Conservation (phyloP, 2,797 vertebrate species). For the Rhabdomys pumilio region DNA sequence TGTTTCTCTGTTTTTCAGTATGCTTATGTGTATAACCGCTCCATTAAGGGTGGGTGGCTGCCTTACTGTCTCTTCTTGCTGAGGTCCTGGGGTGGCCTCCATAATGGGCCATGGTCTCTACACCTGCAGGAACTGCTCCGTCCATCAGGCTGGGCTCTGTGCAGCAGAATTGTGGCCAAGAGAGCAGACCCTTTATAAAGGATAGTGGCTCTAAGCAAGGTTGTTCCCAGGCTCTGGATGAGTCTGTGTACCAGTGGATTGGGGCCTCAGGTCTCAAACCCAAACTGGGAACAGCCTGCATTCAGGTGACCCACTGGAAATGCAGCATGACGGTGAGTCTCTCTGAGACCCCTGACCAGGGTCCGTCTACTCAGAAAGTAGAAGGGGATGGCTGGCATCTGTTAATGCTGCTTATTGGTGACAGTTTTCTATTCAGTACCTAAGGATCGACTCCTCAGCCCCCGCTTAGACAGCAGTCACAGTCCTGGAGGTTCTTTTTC, state of each 20-base stretch:
- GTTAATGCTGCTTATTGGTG: background rate
- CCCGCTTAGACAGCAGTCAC: no score
- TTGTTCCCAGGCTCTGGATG: background rate
- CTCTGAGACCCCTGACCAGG: background rate
- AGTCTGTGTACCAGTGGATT: fast-evolving
- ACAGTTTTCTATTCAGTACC: background rate
- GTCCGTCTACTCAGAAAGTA: background rate
- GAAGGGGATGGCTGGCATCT: background rate
- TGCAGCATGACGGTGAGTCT: no score
- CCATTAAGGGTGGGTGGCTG: background rate
- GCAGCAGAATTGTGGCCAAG: background rate
- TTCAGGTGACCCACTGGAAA: background rate
- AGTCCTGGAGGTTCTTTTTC: background rate
- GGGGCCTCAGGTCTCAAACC: background rate
- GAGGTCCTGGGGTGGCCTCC: background rate
- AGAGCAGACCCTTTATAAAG: background rate
- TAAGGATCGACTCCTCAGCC: background rate
- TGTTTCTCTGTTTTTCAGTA: background rate
- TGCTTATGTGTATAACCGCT: background rate
- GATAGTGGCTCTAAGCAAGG: background rate
- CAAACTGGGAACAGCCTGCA: background rate
- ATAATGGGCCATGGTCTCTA: background rate
- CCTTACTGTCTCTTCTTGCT: no score
- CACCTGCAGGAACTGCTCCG: background rate
- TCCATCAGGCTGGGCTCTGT: background rate